phyloP scores from a whole-genome alignment of 2,888 invertebrate species.

The Cephalotes varians region DNA sequence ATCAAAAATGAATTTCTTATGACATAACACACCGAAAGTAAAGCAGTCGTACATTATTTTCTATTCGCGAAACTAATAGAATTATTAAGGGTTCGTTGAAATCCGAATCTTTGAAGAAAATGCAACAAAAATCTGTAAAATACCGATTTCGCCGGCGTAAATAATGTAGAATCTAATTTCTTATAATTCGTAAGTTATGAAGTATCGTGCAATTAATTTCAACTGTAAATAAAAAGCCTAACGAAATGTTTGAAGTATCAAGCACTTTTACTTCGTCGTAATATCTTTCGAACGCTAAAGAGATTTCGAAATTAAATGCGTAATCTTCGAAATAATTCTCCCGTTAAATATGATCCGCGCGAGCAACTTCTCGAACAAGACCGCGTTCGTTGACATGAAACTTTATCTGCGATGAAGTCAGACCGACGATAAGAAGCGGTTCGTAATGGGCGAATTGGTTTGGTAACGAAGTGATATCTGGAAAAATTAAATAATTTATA shows the following conservation, averaged over 20 bases:
- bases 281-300: neutral
- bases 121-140: conserved; percentile 6
- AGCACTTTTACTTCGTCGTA: neutral
- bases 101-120: neutral
- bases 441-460: conserved; percentile 32
- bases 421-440: conserved; percentile 61
- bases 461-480: conserved; percentile 47
- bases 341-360: conserved; percentile 5
- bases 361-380: conserved; percentile 43
- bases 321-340: neutral
- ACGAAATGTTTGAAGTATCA: neutral
- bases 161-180: neutral
- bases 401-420: conserved; percentile 68
- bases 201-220: neutral
- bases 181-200: neutral
- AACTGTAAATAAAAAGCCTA: neutral
- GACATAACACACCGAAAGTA: too few species aligned
- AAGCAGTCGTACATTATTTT: neutral
- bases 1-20: too few species aligned
- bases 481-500: conserved; percentile 60
- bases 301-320: neutral
- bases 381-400: conserved; percentile 70
- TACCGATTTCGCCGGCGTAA: neutral
- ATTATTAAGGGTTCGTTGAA: conserved; percentile 6
- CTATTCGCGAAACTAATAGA: neutral